phyloP scores from a whole-genome alignment of 2,888 invertebrate species.

The Aphodius granarius region DNA sequence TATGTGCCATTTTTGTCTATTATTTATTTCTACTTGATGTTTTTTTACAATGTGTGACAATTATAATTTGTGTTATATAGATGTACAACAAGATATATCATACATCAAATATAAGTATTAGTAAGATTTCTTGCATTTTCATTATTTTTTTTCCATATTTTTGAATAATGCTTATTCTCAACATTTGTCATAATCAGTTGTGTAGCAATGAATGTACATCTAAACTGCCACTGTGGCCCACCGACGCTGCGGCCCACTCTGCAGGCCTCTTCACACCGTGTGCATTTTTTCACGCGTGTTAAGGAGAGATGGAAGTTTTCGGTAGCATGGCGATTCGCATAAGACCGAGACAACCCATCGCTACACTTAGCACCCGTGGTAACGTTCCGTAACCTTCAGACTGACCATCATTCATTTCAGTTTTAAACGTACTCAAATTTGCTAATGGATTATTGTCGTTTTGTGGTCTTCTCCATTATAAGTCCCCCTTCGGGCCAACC shows the following conservation, averaged over 20 bases:
- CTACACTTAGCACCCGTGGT: too few species aligned
- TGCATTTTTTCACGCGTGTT: too few species aligned
- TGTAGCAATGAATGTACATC: too few species aligned
- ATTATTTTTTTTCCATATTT: neutral
- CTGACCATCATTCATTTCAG: slow-evolving; percentile 32
- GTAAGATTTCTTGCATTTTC: neutral
- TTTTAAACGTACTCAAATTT: slow-evolving; percentile 40
- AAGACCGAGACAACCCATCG: too few species aligned
- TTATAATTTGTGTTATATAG: neutral
- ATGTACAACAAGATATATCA: neutral
- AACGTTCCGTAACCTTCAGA: slow-evolving; percentile 50
- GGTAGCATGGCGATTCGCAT: too few species aligned
- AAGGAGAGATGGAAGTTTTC: too few species aligned
- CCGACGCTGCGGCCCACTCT: too few species aligned
- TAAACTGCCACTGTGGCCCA: too few species aligned
- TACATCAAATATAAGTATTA: neutral
- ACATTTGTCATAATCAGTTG: too few species aligned
- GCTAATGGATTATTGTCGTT: slow-evolving; percentile 33
- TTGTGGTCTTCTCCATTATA: slow-evolving; percentile 28
- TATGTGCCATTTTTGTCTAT: neutral
- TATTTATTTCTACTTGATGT: neutral
- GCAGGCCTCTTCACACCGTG: too few species aligned
- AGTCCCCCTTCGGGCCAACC: slow-evolving; percentile 1
- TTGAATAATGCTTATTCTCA: neutral
- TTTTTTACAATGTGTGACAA: neutral